phyloP scores from a whole-genome alignment of 2,888 invertebrate genomes.

The Meandrusa payeni region DNA sequence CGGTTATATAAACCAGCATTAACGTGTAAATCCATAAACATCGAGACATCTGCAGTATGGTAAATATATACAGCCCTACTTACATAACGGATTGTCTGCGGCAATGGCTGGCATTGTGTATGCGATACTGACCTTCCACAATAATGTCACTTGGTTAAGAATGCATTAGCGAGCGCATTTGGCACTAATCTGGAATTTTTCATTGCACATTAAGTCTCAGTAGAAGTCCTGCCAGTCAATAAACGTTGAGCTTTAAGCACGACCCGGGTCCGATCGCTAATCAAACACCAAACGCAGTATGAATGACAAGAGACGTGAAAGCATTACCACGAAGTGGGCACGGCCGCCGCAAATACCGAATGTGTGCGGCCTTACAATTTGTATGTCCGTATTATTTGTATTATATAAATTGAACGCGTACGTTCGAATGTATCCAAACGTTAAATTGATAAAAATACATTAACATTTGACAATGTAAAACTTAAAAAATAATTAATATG shows the following conservation, averaged over 20 bases:
- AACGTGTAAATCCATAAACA: not conserved
- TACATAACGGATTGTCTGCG: slow-evolving; percentile 18
- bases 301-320: slow-evolving; percentile 61
- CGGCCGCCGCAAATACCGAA: slow-evolving; percentile 49
- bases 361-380: slow-evolving; percentile 40
- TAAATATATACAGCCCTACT: slow-evolving; percentile 20
- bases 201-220: slow-evolving; percentile 28
- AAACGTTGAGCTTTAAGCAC: slow-evolving; percentile 37
- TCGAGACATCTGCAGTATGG: not conserved
- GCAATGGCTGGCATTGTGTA: slow-evolving; percentile 47
- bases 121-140: slow-evolving; percentile 64
- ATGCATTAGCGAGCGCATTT: slow-evolving; percentile 50
- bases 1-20: too few species aligned
- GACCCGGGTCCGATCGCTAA: slow-evolving; percentile 45
- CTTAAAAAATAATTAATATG: too few species aligned
- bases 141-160: slow-evolving; percentile 52
- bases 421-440: too few species aligned
- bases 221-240: slow-evolving; percentile 39
- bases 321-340: slow-evolving; percentile 61
- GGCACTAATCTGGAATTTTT: slow-evolving; percentile 37
- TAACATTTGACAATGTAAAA: too few species aligned
- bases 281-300: slow-evolving; percentile 52
- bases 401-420: too few species aligned
- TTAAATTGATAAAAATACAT: too few species aligned
- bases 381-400: not conserved